A percentile compares a stretch with the other conserved stretches of the same genome.
phyloP scores from a whole-genome alignment of 2,888 invertebrate genomes.

The Thecocarcelia acutangulata region DNA sequence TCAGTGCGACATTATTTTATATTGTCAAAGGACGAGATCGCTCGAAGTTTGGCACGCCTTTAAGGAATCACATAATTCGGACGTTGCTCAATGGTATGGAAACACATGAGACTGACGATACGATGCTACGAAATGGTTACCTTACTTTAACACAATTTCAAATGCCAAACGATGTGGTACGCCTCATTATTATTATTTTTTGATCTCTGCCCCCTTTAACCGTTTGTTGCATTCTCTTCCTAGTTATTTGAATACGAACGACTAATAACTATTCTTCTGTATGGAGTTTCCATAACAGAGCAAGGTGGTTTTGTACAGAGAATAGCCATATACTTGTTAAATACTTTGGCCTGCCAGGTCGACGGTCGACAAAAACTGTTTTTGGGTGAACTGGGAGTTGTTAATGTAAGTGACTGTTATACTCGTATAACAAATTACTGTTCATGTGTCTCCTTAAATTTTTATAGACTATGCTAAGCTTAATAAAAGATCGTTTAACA shows the following conservation, averaged over 20 bases:
- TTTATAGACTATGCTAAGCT: conserved; percentile 90
- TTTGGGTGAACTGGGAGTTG: conserved; percentile 94
- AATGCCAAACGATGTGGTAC: conserved; percentile 96
- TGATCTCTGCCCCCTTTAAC: neutral
- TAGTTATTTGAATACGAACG: conserved; percentile 95
- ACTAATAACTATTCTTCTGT: conserved; percentile 90
- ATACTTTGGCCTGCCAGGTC: conserved; percentile 97
- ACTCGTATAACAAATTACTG: neutral
- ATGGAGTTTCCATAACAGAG: conserved; percentile 90
- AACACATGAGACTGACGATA: conserved; percentile 90
- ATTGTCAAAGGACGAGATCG: conserved; percentile 94
- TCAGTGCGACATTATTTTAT: conserved; percentile 95
- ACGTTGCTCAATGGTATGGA: conserved; percentile 95
- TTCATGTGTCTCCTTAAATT: neutral
- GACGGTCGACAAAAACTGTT: conserved; percentile 95
- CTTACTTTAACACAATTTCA: conserved; percentile 96
- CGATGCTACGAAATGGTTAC: conserved; percentile 98
- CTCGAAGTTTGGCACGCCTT: conserved; percentile 86
- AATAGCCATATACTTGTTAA: conserved; percentile 96
- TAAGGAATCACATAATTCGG: conserved; percentile 90
- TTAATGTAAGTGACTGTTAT: conserved; percentile 84
- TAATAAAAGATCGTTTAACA: conserved; percentile 91
- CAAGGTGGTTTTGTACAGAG: conserved; percentile 96
- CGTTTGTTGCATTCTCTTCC: conserved; percentile 68
- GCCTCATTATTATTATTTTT: conserved; percentile 22